Evolutionary conservation across 2,113 vertebrate genomes (phyloP).

Genomic region (Pipa parva): DNA sequence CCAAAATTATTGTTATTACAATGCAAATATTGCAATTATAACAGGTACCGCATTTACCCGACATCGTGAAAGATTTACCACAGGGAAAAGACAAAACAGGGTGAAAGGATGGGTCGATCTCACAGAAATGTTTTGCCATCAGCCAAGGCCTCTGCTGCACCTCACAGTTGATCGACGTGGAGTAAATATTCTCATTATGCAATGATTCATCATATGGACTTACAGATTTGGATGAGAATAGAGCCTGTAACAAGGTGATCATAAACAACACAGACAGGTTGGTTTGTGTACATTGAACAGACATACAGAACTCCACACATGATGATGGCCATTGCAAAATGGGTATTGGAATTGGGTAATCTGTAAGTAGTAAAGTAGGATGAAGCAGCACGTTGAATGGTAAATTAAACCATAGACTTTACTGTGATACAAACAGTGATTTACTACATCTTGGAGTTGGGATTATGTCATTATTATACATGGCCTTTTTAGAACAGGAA

Average conservation of each 20-base stretch:
- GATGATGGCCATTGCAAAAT: no score
- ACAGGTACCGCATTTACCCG: not conserved
- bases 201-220: conserved; percentile 52
- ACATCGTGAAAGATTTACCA: conserved; percentile 56
- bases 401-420: no score
- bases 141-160: conserved; percentile 45
- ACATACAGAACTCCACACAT: no score
- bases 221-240: conserved; percentile 47
- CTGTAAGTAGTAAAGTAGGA: no score
- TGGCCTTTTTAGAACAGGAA: no score
- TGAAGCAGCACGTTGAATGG: no score
- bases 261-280: conserved; percentile 18
- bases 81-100: conserved; percentile 64
- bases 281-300: no score
- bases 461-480: no score
- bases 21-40: not conserved
- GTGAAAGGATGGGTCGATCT: conserved; percentile 64
- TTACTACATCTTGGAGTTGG: no score
- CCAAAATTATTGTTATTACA: not conserved
- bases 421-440: no score
- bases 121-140: conserved; percentile 52
- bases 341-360: no score
- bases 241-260: conserved; percentile 55
- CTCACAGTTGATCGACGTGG: conserved; percentile 44
- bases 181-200: conserved; percentile 41